Conservation (phyloP, 2,113 vertebrate genomes). For the Mesocricetus auratus region DNA sequence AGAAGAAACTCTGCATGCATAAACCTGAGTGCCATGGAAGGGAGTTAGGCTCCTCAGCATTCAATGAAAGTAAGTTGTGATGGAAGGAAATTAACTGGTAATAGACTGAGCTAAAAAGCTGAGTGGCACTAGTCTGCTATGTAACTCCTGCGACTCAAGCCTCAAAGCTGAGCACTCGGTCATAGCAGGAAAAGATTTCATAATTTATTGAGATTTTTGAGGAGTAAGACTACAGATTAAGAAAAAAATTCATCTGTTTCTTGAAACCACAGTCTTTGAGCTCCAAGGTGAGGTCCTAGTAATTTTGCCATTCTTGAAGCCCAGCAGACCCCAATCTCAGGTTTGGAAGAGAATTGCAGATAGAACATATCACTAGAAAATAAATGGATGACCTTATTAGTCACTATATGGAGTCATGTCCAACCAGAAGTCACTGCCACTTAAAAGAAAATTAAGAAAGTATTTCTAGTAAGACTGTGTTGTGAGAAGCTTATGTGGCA, state of each 20-base stretch:
- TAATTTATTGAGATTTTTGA: not conserved
- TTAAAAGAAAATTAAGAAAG: not conserved
- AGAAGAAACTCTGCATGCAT: not conserved
- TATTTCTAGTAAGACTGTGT: not conserved
- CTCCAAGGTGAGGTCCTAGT: not conserved
- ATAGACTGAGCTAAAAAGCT: not conserved
- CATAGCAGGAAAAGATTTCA: not conserved
- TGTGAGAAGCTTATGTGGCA: not conserved
- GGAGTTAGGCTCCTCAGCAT: not conserved
- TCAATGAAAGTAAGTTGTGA: not conserved
- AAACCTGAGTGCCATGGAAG: not conserved
- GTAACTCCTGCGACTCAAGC: not conserved
- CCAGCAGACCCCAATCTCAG: too few relatives aligned
- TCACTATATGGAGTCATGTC: not conserved
- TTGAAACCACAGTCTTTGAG: not conserved
- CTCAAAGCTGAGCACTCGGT: not conserved
- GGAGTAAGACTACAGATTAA: not conserved
- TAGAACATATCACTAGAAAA: not conserved
- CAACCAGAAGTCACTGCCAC: not conserved
- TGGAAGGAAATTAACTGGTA: not conserved
- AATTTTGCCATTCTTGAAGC: not conserved
- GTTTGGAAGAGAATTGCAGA: not conserved
- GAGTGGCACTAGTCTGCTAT: not conserved
- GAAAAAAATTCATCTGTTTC: not conserved
- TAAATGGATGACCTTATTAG: not conserved